Evolutionary conservation across 2,888 invertebrate species (phyloP), one percentile per base, ranked within the genome.

Genomic region (Selenia dentaria): DNA sequence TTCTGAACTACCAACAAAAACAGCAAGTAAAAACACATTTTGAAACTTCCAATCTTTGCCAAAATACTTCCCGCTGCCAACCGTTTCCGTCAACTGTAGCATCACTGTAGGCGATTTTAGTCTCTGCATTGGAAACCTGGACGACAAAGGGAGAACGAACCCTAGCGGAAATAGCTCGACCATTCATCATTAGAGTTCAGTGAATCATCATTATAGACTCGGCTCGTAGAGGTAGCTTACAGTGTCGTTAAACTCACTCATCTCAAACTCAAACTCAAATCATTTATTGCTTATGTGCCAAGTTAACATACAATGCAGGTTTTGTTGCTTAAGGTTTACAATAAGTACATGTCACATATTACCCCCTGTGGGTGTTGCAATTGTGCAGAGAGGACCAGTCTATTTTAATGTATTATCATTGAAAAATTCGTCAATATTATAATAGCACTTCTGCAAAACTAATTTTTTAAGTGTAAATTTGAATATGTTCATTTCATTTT

Each of bases 41-140:
- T 70, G 52, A 57, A 68, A 64, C 66, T 64, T 64, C 63, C 64
- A 67, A 68, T 64, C 67, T 70, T 74, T 86, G 87, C 87, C 85
- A 88, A 87, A 22, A 79, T 74, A 67, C 62, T 67, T 73, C 63
- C 61, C 59, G 67, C 80, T 79, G 81, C 83, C 80, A 79, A 82
- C 74, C 64, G 59, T 59, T 62, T 63, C 67, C 62, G 57, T 74
- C 74, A 68, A 59, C 61, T 56, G 74, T 67, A 63, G 63, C 24
- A 34, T 40, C 18, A 55, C 59, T 54, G 73, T 65, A 63, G 64
- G 65, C 59, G 67, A 56, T 64, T 67, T 69, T 70, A 66, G 65
- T 67, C 55, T 57, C 57, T 41, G 27, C 57, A 59, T 58, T 56
- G 51, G 54, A 54, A 62, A 22, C 8, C 22, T 1, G 8, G 20